Percentiles rank a stretch among this genome's conserved stretches.
Conservation (phyloP, 1,140 invertebrate genomes). For the Magallana gigas region DNA sequence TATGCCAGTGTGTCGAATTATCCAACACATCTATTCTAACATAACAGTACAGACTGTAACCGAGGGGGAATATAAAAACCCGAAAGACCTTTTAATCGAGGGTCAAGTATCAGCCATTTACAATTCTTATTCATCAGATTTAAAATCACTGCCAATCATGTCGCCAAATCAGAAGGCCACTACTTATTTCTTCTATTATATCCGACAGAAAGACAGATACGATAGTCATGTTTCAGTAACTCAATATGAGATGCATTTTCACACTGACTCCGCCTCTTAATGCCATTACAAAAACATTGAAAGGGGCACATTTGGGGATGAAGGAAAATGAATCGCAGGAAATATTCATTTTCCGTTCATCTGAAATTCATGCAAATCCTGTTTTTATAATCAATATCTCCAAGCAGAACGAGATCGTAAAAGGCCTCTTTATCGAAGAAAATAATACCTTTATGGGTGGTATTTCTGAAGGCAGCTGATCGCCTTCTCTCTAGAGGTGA, state of each 20-base stretch:
- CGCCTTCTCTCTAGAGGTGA: not conserved
- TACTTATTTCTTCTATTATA: conserved; percentile 41
- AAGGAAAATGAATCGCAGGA: not conserved
- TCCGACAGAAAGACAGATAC: conserved; percentile 15
- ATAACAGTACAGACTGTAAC: conserved; percentile 22
- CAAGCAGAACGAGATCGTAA: conserved; percentile 15
- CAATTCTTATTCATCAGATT: conserved; percentile 18
- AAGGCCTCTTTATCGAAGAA: not conserved
- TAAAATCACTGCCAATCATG: conserved; percentile 37
- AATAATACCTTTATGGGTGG: conserved; percentile 28
- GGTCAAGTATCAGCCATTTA: conserved; percentile 33
- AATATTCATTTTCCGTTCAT: conserved; percentile 6
- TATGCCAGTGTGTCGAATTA: conserved; percentile 20
- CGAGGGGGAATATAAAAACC: conserved; percentile 33
- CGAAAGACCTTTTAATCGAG: conserved; percentile 33
- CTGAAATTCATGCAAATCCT: conserved; percentile 32
- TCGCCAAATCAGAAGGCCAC: conserved; percentile 36
- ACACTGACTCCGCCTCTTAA: conserved; percentile 32
- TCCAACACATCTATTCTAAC: conserved; percentile 11
- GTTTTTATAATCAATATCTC: conserved; percentile 37
- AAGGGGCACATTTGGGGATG: conserved; percentile 3
- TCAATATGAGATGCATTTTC: conserved; percentile 35
- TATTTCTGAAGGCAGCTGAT: conserved; percentile 24
- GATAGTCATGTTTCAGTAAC: conserved; percentile 32
- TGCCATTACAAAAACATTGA: conserved; percentile 16